These are phyloP conservation scores for Buphagus erythrorhynchus DNA, from an alignment of 2,797 vertebrate genomes.

Conservation along the genomic window DNA sequence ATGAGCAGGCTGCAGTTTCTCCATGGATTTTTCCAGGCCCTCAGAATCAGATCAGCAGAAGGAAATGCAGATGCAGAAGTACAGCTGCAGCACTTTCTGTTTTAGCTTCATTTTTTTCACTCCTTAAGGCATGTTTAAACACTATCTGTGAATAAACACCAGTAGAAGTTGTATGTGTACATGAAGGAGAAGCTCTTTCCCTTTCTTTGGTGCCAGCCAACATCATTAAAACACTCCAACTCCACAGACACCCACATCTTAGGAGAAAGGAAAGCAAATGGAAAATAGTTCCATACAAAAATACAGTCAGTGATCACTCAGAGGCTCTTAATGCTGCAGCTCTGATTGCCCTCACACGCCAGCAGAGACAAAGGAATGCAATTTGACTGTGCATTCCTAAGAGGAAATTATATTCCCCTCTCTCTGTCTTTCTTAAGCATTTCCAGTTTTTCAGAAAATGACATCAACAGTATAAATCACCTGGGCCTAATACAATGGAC, in stretches of 20 bases:
- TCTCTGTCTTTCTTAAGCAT: conserved; percentile 4
- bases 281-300: not conserved
- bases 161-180: not conserved
- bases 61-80: not conserved
- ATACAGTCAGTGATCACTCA: not conserved
- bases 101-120: not conserved
- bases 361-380: conserved; percentile 54
- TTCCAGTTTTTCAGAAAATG: conserved; percentile 2
- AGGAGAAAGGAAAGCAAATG: not conserved
- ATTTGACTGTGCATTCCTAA: not conserved
- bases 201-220: not conserved
- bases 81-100: not conserved
- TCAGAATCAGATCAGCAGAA: not conserved
- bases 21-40: not conserved
- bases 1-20: not conserved
- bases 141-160: not conserved
- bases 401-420: not conserved
- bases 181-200: not conserved
- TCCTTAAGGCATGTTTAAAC: not conserved
- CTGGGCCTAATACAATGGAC: conserved; percentile 29
- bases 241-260: not conserved
- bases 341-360: not conserved
- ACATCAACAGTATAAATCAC: conserved; percentile 36
- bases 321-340: not conserved
- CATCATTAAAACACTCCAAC: not conserved